A percentile compares a stretch with the other conserved stretches of the same genome.
Evolutionary conservation across 2,888 invertebrate genomes (phyloP).

Genomic region (Matsumyia berberina): DNA sequence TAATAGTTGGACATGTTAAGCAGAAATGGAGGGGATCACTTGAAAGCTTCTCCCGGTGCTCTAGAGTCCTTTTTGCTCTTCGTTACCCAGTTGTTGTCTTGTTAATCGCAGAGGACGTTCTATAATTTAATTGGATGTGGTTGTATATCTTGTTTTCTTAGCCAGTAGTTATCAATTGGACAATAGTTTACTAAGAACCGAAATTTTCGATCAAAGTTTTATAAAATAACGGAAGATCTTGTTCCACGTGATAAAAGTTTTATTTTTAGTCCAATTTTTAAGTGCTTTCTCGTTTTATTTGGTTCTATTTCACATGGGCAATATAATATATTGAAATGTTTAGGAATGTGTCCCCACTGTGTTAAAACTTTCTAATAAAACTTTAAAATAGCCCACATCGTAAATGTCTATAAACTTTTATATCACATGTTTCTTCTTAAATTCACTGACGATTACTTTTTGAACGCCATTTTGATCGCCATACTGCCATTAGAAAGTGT

Average conservation of each 20-base stretch:
- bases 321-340: neutral
- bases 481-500: neutral
- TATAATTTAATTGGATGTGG: too few species aligned
- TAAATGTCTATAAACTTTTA: neutral
- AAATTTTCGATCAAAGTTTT: too few species aligned
- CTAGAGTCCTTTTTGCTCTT: too few species aligned
- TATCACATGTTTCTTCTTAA: neutral
- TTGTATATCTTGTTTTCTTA: too few species aligned
- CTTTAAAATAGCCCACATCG: neutral
- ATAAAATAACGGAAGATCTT: too few species aligned
- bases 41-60: too few species aligned
- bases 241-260: neutral
- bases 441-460: neutral
- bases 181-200: too few species aligned
- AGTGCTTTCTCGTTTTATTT: neutral
- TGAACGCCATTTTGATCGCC: neutral
- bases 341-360: neutral
- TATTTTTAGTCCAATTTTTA: neutral
- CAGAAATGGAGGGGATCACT: too few species aligned
- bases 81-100: too few species aligned
- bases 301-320: neutral
- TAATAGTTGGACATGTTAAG: too few species aligned
- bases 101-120: too few species aligned
- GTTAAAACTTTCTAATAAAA: constrained; percentile 1
- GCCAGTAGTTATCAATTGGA: too few species aligned